Base-by-base conservation (phyloP, 2,888 invertebrate species). In the Entomobrya proxima region DNA sequence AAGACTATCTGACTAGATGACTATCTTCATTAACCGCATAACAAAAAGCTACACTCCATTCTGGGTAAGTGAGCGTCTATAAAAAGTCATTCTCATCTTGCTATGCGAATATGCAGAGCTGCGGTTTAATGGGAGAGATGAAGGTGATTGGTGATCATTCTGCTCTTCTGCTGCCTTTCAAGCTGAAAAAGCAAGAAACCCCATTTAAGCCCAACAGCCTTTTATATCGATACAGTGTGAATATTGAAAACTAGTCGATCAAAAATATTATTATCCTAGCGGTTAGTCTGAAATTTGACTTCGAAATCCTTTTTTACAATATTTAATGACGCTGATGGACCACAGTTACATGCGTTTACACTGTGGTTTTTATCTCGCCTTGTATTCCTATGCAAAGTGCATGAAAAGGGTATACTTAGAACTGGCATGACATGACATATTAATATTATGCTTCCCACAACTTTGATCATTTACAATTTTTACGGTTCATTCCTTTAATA, bases 161-260 rank as follows among this genome's bases (percentile, higher is more conserved):
- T 47, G 5, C 27, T 69, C 2, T 27, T 55, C 15, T 27, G 11
- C 3, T 27, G 55, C 27, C 55, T 27, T 9, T 55, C 18, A 18
- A 21, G 7, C n/a, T 18, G 18, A 50, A 18, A 2, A 18, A 18
- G 2, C 1, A 24, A 27, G 7, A 24, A 24, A 55, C 27, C 11
- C 55, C 11, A 24, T 55, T 55, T 44, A 44, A n/a, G n/a, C 15
- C 40, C 24, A 69, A 67, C 44, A 44, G 47, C 69, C 69, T 69
- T 44, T 69, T 69, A 13, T 44, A n/a, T n/a, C 4, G 13, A 32
- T 21, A 40, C 47, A 69, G 47, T 69, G 44, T 44, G 69, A 44
- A 47, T 47, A 15, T 47, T 47, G 47, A 47, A 69, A 69, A 44
- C 69, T 69, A 69, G 69, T 40, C 69, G 69, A 67, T 37, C 67